Base-by-base conservation (phyloP, 2,797 vertebrate species). In the Coranthus polyacanthus region DNA sequence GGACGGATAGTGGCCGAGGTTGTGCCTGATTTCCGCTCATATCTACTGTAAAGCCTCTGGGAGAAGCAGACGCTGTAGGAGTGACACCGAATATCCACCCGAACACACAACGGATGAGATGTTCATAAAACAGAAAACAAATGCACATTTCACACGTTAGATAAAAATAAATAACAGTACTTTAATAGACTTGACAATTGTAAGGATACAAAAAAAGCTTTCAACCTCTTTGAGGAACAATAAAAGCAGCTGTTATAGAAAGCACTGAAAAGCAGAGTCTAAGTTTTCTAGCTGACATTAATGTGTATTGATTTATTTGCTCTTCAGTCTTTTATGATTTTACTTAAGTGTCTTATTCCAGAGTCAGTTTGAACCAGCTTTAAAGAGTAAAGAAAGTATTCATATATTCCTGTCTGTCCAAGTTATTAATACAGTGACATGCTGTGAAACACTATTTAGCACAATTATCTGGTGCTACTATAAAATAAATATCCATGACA, bases 1-100 rank as follows among this genome's bases (percentile, higher is more conserved):
- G 93, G 94, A 1, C 93, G 91, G 54, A 97, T 81, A 86, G 97
- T 99, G 45, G 78, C 93, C 0, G 94, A 96, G 83, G 95, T 99
- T 78, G 94, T 99, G 26, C 96, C 96, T 0, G 94, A 98, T 81
- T 99, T 98, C 84, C 88, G 70, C 65, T 59, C 50, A 0, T 72
- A 80, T 69, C 83, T 78, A 2, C 22, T 44, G 43, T 78, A 57
- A 45, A 36, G 41, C 56, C 52, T n/a, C 38, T 46, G 62, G 73
- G 55, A 69, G 22, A 72, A 41, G 7, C 7, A 0, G 8, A 44
- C 60, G 9, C 24, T 39, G 26, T 15, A 16, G 32, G 22, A 44
- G 17, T 44, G 29, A 10, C 60, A 63, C 39, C 38, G 26, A 34
- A 22, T 8, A 46, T 3, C 42, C 8, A 32, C 21, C 45, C 11